Percentiles rank a stretch among this genome's conserved stretches.
Conservation (phyloP, 2,888 invertebrate genomes). For the Mantis religiosa region DNA sequence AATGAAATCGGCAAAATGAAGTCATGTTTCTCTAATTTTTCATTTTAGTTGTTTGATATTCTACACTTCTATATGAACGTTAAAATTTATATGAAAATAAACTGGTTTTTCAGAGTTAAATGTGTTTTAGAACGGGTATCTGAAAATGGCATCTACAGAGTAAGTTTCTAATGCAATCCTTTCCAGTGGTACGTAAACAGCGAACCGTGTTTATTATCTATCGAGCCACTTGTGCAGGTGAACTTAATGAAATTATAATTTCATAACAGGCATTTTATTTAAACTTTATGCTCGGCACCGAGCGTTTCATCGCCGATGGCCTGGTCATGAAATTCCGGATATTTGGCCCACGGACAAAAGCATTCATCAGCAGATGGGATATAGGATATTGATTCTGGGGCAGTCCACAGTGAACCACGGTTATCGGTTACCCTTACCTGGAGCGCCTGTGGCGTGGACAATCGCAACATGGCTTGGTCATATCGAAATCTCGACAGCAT, state of each 20-base stretch:
- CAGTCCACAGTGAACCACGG: not conserved
- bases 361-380: not conserved
- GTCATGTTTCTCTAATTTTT: too few species aligned
- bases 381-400: not conserved
- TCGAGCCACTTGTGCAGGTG: too few species aligned
- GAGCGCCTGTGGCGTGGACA: not conserved
- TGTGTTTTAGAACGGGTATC: too few species aligned
- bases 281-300: not conserved
- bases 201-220: too few species aligned
- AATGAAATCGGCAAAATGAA: too few species aligned
- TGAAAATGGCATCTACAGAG: too few species aligned
- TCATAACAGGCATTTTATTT: not conserved
- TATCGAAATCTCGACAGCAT: not conserved
- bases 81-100: too few species aligned
- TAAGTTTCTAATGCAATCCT: too few species aligned
- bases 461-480: not conserved
- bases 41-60: too few species aligned
- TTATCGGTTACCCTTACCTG: not conserved
- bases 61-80: too few species aligned
- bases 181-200: too few species aligned
- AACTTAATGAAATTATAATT: not conserved
- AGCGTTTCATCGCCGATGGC: not conserved
- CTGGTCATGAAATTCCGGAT: not conserved
- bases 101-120: too few species aligned
- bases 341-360: not conserved